Base-by-base conservation (phyloP, 2,888 invertebrate genomes). In the Phaonia tiefii region DNA sequence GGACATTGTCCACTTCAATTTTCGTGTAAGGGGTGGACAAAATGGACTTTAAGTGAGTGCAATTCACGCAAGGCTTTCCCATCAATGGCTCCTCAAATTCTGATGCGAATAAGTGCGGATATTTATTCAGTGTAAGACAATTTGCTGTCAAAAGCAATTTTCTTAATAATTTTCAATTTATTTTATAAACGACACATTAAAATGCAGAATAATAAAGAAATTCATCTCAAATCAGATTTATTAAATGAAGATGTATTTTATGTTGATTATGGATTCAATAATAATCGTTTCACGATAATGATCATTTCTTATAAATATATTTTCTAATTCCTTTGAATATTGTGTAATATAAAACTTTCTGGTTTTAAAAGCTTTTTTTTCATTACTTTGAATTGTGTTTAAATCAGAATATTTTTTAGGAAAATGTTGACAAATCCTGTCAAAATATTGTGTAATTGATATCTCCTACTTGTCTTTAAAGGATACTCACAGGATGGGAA, bases 381-480 rank as follows among this genome's bases (percentile, higher is more conserved):
- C 11, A 54, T 31, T 11, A 25, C 13, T 22, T 5, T 51, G 54
- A 42, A 42, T 31, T 31, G 20, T 39, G 17, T 71, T 70, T 70
- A 44, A 42, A n/a, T n/a, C n/a, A n/a, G n/a, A n/a, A n/a, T n/a
- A 26, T 58, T 42, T 65, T 1, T 11, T 20, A 56, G 10, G 13
- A 17, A 70, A 11, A n/a, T 31, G 44, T 72, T 83, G 84, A 84
- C 81, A 83, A 84, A 51, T 70, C 83, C 84, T 84, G 84, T 84
- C 84, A 84, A 84, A 84, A 84, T 83, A 84, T 83, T 84, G 83
- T 71, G 84, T 82, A 84, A 84, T 83, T 83, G 84, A 84, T 84
- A 84, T 79, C 78, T 72, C 79, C 20, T 39, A 13, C 15, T 39
- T 60, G 25, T 25, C 44, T 44, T 56, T 58, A 15, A 75, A 81